A percentile compares a stretch with the other conserved stretches of the same genome.
Evolutionary conservation across 2,797 vertebrate genomes (phyloP).

Genomic region (Morelia viridis): DNA sequence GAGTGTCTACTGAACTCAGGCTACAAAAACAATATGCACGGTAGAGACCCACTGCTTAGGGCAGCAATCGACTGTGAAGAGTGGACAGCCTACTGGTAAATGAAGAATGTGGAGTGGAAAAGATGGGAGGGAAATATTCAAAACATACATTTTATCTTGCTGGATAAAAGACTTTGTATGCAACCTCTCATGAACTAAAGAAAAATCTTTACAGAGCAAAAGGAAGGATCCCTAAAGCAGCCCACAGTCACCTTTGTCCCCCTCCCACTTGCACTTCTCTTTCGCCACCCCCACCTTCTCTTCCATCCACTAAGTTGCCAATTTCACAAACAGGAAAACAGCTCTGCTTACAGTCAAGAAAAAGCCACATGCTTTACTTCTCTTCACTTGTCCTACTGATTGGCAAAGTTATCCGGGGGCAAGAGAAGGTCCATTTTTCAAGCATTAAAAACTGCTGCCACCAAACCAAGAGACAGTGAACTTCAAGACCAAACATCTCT

Average conservation of each 20-base stretch:
- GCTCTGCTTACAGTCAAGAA: neutral
- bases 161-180: neutral
- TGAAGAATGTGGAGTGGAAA: neutral
- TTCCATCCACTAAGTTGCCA: neutral
- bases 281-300: neutral
- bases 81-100: neutral
- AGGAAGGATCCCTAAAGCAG: neutral
- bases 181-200: neutral
- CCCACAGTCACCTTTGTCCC: neutral
- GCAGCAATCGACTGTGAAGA: neutral
- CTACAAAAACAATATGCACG: neutral
- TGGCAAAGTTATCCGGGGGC: neutral
- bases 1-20: neutral
- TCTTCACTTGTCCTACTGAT: neutral
- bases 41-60: neutral
- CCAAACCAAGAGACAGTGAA: neutral
- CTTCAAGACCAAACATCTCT: neutral
- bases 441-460: neutral
- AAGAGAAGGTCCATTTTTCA: neutral
- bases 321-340: neutral
- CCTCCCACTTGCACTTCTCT: neutral
- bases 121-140: neutral
- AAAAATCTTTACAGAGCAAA: neutral
- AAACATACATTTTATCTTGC: too few relatives aligned
- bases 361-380: fast-evolving